A percentile compares a stretch with the other conserved stretches of the same genome.
phyloP scores from a whole-genome alignment of 2,797 vertebrate genomes.

The Rhinichthys osculus region DNA sequence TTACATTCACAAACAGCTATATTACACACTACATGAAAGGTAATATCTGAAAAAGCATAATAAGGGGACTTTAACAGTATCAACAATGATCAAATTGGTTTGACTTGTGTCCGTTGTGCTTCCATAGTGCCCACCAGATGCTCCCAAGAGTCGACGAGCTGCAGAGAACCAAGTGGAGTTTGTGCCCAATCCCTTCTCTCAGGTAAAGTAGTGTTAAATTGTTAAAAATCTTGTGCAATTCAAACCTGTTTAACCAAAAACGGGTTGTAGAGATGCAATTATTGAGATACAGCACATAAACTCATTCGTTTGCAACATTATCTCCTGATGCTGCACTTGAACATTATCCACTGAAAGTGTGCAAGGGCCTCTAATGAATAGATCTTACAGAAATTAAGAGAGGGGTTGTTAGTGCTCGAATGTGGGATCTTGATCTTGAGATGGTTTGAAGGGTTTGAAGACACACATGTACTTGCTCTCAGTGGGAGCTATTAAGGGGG shows the following conservation, averaged over 20 bases:
- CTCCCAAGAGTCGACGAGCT: slow-evolving; percentile 89
- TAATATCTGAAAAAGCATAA: neutral
- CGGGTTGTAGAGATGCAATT: neutral
- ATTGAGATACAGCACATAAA: neutral
- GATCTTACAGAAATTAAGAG: slow-evolving; percentile 8
- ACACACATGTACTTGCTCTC: neutral
- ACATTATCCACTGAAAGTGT: neutral
- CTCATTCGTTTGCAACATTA: neutral
- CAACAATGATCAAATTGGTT: neutral
- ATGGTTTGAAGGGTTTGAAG: slow-evolving; percentile 32
- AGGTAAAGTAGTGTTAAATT: slow-evolving; percentile 70
- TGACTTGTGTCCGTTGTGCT: neutral
- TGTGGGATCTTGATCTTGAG: slow-evolving; percentile 11
- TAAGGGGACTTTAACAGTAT: neutral
- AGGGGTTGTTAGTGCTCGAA: neutral
- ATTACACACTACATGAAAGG: neutral
- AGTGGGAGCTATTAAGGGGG: slow-evolving; percentile 22
- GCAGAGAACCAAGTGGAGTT: slow-evolving; percentile 88
- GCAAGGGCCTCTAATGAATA: slow-evolving; percentile 8
- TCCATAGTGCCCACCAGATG: slow-evolving; percentile 86
- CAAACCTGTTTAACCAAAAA: neutral
- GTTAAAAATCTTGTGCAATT: neutral
- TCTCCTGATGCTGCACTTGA: neutral
- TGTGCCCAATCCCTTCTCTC: slow-evolving; percentile 78
- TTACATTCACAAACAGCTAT: neutral